phyloP scores from a whole-genome alignment of 2,797 vertebrate genomes.

The Spondyliosoma cantharus region DNA sequence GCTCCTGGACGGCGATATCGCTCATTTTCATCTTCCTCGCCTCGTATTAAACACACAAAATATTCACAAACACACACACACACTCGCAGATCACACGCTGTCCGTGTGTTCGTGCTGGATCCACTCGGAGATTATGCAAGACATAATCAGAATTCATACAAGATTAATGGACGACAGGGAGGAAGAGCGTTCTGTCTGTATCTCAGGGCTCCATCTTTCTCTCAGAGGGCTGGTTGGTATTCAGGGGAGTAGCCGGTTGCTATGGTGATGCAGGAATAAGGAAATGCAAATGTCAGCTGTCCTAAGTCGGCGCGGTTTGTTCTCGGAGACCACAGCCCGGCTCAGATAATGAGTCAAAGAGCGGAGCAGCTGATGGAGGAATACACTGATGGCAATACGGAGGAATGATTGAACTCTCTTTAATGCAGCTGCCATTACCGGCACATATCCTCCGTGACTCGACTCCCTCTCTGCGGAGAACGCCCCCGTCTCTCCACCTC shows the following conservation, averaged over 20 bases:
- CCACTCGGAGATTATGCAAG: slow-evolving; percentile 2
- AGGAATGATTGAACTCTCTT: slow-evolving; percentile 41
- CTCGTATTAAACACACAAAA: slow-evolving; percentile 45
- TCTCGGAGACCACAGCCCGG: slow-evolving; percentile 58
- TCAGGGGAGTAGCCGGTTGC: slow-evolving; percentile 81
- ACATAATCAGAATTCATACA: slow-evolving; percentile 32
- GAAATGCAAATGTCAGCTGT: slow-evolving; percentile 82
- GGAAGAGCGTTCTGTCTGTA: slow-evolving; percentile 50
- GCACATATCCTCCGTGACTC: slow-evolving; percentile 17
- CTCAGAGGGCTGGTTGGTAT: slow-evolving; percentile 79
- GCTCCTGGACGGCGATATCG: slow-evolving; percentile 37
- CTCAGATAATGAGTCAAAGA: slow-evolving; percentile 64
- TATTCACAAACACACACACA: not conserved
- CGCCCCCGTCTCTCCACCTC: not conserved
- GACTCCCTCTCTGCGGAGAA: slow-evolving; percentile 10
- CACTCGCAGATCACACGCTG: not conserved
- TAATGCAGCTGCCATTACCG: slow-evolving; percentile 31
- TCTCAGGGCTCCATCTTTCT: slow-evolving; percentile 61
- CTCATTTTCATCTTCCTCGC: slow-evolving; percentile 47
- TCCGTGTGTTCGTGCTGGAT: slow-evolving; percentile 5
- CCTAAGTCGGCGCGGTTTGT: slow-evolving; percentile 77
- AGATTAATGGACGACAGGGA: slow-evolving; percentile 34
- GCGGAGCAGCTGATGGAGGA: slow-evolving; percentile 54
- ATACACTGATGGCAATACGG: slow-evolving; percentile 35
- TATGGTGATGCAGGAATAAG: slow-evolving; percentile 78